Base-by-base conservation (phyloP, 2,888 invertebrate species). In the Brachypalpus laphriformis region DNA sequence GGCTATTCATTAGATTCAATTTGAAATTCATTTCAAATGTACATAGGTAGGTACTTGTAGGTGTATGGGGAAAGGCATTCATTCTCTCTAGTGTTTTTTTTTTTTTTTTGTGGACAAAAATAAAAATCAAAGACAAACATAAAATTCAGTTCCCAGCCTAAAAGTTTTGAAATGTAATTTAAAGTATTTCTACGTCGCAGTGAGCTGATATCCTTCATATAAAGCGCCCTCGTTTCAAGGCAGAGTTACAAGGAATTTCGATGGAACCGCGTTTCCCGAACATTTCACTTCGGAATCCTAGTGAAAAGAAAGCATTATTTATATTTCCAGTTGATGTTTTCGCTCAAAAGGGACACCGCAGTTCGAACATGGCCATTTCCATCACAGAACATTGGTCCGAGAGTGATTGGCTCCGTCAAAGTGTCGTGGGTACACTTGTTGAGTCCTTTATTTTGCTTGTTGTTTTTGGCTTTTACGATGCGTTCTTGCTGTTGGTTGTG, bases 311-410 rank as follows among this genome's bases (percentile, higher is more conserved):
- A 28, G 22, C 37, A 31, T 56, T 75, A 78, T 74, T 83, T 83
- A 83, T 83, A 74, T 31, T 74, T 83, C 37, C 80, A 57, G 70
- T 75, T 47, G 57, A 72, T 74, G 74, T 77, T 82, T 72, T 59
- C 66, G 68, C 77, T 66, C 78, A 83, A 80, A 63, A 78, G 65
- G 80, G 80, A 80, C 70, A 75, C 80, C 80, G 75, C 85, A 71
- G 85, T 61, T 85, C 51, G 75, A 85, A 85, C 85, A 85, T 81
- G 80, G 54, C 75, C 75, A 80, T 85, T 85, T 80, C 70, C 85
- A 85, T 85, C 80, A 75, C 45, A 37, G 45, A 75, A 85, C 83
- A 85, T 85, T 70, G 83, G 65, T 70, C 75, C 57, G 80, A 75
- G 80, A 85, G 85, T 85, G 85, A 85, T 85, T 85, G 75, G 75